These are phyloP conservation scores for Neopipo cinnamomea DNA, from an alignment of 2,113 vertebrate genomes.

Conservation along the genomic window DNA sequence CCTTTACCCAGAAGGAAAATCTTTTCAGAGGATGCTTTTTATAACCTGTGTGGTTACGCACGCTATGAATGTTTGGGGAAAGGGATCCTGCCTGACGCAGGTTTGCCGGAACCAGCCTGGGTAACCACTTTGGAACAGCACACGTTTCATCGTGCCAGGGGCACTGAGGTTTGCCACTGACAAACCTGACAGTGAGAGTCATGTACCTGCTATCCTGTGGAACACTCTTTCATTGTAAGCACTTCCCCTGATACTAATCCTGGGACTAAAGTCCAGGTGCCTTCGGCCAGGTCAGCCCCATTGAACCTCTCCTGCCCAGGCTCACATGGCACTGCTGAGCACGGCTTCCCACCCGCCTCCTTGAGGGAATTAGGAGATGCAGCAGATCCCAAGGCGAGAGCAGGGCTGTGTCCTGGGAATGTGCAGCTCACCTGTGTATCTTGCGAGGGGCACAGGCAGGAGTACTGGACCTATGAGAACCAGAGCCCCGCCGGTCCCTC, in stretches of 20 bases:
- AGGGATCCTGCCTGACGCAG: neutral
- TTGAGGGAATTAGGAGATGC: accelerated
- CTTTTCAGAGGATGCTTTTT: slow-evolving; percentile 42
- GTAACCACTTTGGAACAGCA: accelerated
- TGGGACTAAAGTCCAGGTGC: neutral
- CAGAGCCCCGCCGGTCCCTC: neutral
- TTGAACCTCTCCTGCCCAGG: accelerated
- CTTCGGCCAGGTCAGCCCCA: neutral
- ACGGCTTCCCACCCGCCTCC: accelerated
- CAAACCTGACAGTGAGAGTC: accelerated
- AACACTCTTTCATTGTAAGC: accelerated
- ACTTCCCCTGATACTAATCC: neutral
- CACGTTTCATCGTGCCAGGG: accelerated
- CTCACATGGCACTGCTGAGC: neutral
- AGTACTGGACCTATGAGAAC: neutral
- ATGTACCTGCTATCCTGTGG: accelerated
- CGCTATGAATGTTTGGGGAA: neutral
- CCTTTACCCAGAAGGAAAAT: slow-evolving; percentile 50
- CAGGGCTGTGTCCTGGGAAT: neutral
- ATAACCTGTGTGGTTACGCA: neutral
- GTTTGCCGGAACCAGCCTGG: neutral
- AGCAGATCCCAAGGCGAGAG: neutral
- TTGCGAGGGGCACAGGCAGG: neutral
- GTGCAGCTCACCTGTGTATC: neutral
- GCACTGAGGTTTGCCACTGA: neutral